A percentile compares a stretch with the other conserved stretches of the same genome.
Evolutionary conservation across 2,113 vertebrate genomes (phyloP).

Genomic region (Colistium nudipinnis): DNA sequence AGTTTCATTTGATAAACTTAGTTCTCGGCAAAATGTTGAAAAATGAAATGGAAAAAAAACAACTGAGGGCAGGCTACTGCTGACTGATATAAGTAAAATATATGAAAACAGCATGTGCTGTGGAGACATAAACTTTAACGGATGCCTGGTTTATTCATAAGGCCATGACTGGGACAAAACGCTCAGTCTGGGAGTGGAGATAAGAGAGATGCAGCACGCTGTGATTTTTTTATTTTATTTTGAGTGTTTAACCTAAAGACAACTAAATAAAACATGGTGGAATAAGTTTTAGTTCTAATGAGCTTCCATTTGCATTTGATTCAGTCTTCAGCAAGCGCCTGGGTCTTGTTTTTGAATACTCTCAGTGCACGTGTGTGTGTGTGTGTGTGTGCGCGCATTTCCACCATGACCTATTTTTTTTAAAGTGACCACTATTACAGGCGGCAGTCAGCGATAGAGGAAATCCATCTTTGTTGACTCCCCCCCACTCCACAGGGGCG

Average conservation of each 20-base stretch:
- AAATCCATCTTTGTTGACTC: conserved; percentile 30
- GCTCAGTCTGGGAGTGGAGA: too few species aligned
- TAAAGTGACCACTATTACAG: conserved; percentile 9
- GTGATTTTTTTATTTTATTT: too few species aligned
- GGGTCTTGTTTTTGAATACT: conserved; percentile 30
- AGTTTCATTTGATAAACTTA: too few species aligned
- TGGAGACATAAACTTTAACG: not conserved
- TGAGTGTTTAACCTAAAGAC: too few species aligned
- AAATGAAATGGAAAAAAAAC: too few species aligned
- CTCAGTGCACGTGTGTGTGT: conserved; percentile 22
- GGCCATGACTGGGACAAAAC: too few species aligned
- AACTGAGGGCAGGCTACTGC: not conserved
- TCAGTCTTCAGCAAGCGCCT: too few species aligned
- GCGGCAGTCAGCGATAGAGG: conserved; percentile 8
- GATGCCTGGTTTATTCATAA: conserved; percentile 6
- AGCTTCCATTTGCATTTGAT: not conserved
- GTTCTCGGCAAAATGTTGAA: too few species aligned
- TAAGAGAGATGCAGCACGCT: too few species aligned
- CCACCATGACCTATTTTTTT: conserved; percentile 24
- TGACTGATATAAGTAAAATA: not conserved
- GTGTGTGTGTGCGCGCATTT: not conserved
- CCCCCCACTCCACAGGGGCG: not conserved
- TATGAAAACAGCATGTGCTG: not conserved
- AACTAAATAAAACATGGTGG: not conserved
- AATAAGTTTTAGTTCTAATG: not conserved